A percentile compares a stretch with the other conserved stretches of the same genome.
These are phyloP conservation scores for Dendroctonus valens DNA, from an alignment of 1,140 invertebrate species.

Conservation along the genomic window DNA sequence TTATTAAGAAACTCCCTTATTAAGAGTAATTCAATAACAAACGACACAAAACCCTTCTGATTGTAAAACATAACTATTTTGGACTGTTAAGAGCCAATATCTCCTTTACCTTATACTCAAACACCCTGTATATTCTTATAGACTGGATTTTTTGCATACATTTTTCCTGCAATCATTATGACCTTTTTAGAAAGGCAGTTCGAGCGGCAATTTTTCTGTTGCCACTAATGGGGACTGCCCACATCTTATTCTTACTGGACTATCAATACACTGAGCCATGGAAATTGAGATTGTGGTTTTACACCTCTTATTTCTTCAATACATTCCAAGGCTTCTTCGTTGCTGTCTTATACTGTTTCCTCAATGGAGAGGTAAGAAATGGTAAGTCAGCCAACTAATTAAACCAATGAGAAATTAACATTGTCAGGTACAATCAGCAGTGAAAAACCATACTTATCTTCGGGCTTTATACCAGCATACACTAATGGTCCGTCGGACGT, in stretches of 20 bases:
- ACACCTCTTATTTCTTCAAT: slow-evolving; percentile 73
- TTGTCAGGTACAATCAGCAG: slow-evolving; percentile 41
- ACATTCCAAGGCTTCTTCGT: slow-evolving; percentile 88
- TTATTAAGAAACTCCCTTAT: too few relatives aligned
- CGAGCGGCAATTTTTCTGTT: slow-evolving; percentile 75
- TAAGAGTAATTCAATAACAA: too few relatives aligned
- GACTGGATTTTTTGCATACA: background rate
- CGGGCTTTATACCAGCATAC: too few relatives aligned
- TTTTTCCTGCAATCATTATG: background rate
- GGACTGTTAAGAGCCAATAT: too few relatives aligned
- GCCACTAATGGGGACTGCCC: slow-evolving; percentile 79
- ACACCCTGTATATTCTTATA: too few relatives aligned
- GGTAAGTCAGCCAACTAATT: background rate
- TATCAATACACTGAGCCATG: slow-evolving; percentile 62
- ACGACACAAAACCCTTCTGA: too few relatives aligned
- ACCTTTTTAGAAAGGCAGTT: slow-evolving; percentile 71
- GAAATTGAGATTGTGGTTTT: slow-evolving; percentile 79
- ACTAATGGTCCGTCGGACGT: too few relatives aligned
- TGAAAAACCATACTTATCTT: slow-evolving; percentile 44
- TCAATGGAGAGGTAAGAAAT: slow-evolving; percentile 78
- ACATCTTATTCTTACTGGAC: slow-evolving; percentile 70
- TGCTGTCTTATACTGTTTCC: slow-evolving; percentile 81
- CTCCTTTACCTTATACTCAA: too few relatives aligned
- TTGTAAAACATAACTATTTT: too few relatives aligned
- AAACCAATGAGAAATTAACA: background rate